A percentile compares a stretch with the other conserved stretches of the same genome.
Conservation (phyloP, 2,797 vertebrate species). For the Novumbra hubbsi region DNA sequence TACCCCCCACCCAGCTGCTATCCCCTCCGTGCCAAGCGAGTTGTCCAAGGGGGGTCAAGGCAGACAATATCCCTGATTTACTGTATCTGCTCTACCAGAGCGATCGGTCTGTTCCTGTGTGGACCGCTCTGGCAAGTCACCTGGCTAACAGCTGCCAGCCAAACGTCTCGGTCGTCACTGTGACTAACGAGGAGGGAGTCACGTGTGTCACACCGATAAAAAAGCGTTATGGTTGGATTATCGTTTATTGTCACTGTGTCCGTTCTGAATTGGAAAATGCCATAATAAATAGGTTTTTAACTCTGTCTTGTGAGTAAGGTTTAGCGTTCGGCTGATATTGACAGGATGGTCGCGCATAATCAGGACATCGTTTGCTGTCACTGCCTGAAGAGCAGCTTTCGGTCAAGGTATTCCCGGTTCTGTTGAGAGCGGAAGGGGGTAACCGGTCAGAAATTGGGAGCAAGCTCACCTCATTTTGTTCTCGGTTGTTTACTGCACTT, state of each 20-base stretch:
- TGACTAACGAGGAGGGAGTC: neutral
- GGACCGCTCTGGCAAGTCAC: neutral
- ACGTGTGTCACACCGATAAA: neutral
- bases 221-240: neutral
- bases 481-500: neutral
- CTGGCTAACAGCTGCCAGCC: neutral
- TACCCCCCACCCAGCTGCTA: neutral
- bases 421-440: neutral
- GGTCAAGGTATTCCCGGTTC: neutral
- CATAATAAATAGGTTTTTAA: too few species aligned
- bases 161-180: neutral
- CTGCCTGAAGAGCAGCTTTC: neutral
- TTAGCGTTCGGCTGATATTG: neutral
- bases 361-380: neutral
- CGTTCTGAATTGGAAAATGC: too few species aligned
- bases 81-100: neutral
- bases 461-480: neutral
- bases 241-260: too few species aligned
- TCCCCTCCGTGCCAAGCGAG: neutral
- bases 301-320: neutral
- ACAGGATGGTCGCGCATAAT: neutral
- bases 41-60: neutral
- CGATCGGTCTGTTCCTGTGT: neutral
- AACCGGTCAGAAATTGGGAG: neutral
- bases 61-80: neutral